Evolutionary conservation across 2,113 vertebrate genomes (phyloP), one percentile per base, ranked within the genome.

Genomic region (Talpa occidentalis): DNA sequence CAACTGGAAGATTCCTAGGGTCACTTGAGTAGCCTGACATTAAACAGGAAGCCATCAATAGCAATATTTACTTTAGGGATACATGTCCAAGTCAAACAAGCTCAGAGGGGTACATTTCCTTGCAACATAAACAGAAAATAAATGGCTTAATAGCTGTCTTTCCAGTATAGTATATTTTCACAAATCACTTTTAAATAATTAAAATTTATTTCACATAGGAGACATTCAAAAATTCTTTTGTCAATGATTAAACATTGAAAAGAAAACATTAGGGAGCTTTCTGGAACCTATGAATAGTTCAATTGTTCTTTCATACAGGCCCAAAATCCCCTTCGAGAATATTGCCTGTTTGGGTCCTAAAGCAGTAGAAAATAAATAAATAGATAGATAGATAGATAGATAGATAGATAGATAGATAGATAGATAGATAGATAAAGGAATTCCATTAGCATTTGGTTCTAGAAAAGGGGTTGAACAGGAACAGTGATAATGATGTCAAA

Each of bases 51-150:
- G 76, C 66, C 81, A 90, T 64, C 62, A 28, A 52, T 3, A 88
- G 73, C 84, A 81, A 85, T 90, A 81, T 94, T 97, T 88, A 73
- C 70, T 94, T 94, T 84, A 90, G 35, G 47, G 72, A 81, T 59
- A 44, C 30, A 30, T 35, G 19, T 62, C 76, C 76, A 95, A 94
- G 66, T 76, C 66, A 92, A 81, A 92, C 80, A 82, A 73, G 30
- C 81, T 77, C 80, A 47, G 52, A 90, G 52, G 60, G 35, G 52
- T 84, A 70, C 35, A n/a, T 30, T 90, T 95, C 76, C 79, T 87
- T 87, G 24, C 24, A 87, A 92, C 92, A 83, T 28, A 52, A 93
- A 92, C 87, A 76, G 76, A 87, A 96, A 90, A 95, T 66, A 84
- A 90, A 83, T 66, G 40, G n/a, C 42, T 47, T 76, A 32, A 84